A percentile compares a stretch with the other conserved stretches of the same genome.
Evolutionary conservation across 2,888 invertebrate genomes (phyloP).

Genomic region (Tanypteryx hageni): DNA sequence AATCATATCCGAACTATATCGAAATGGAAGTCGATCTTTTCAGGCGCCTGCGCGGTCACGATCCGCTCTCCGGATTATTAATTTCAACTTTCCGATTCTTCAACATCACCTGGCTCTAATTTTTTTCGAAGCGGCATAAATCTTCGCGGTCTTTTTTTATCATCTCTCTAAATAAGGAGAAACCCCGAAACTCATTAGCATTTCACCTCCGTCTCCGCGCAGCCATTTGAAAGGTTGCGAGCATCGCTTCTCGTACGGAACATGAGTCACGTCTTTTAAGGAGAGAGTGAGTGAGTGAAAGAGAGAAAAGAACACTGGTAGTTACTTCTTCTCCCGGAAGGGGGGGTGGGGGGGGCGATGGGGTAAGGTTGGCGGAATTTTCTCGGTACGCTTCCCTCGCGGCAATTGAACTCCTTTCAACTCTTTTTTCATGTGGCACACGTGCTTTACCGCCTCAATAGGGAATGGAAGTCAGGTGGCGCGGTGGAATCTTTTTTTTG

Average conservation of each 20-base stretch:
- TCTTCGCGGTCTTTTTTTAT: neutral
- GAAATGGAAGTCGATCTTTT: no score
- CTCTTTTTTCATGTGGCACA: constrained; percentile 22
- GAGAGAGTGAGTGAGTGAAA: neutral
- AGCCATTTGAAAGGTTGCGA: neutral
- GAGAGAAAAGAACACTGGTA: neutral
- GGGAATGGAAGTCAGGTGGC: constrained; percentile 52
- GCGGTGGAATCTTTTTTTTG: neutral
- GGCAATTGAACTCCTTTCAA: constrained; percentile 48
- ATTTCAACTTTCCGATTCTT: no score
- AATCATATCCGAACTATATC: no score
- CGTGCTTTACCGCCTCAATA: constrained; percentile 49
- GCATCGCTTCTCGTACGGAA: neutral
- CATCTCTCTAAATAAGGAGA: neutral
- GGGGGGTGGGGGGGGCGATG: neutral
- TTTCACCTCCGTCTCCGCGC: neutral
- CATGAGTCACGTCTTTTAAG: constrained; percentile 14
- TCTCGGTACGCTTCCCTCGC: neutral
- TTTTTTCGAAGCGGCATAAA: neutral
- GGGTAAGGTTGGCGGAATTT: neutral
- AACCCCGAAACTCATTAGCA: neutral
- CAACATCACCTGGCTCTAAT: no score
- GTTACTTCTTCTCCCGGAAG: neutral
- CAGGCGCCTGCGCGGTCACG: no score
- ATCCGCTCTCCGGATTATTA: no score